phyloP scores from a whole-genome alignment of 2,888 invertebrate genomes.

The Dryomyza anilis region DNA sequence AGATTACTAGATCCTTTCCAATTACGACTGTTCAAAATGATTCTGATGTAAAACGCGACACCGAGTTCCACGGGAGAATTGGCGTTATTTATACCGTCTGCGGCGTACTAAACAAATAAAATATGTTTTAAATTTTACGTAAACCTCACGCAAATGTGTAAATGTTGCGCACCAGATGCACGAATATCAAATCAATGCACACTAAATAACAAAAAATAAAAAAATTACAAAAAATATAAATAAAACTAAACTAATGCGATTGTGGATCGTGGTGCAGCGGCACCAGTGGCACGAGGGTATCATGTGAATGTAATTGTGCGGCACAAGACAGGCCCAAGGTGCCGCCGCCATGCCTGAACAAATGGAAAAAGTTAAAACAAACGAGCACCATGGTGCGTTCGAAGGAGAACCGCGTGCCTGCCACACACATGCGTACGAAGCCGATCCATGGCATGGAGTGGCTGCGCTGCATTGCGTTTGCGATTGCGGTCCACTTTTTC shows the following conservation, averaged over 20 bases:
- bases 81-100: no score
- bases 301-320: slow-evolving; percentile 17
- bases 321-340: slow-evolving; percentile 12
- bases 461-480: not conserved
- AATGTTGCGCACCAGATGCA: not conserved
- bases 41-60: no score
- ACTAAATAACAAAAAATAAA: no score
- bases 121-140: not conserved
- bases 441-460: not conserved
- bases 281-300: no score
- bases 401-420: slow-evolving; percentile 21
- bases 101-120: no score
- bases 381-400: not conserved
- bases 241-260: slow-evolving; percentile 3
- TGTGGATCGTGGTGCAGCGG: no score
- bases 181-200: not conserved
- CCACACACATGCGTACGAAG: not conserved
- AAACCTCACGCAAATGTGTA: not conserved
- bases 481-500: not conserved
- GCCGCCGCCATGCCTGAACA: not conserved
- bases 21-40: no score
- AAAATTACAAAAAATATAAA: not conserved
- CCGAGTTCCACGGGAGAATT: no score
- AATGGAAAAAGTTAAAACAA: slow-evolving; percentile 3
- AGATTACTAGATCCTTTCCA: no score